Evolutionary conservation across 2,113 vertebrate species (phyloP).

Genomic region (Hassar affinis): DNA sequence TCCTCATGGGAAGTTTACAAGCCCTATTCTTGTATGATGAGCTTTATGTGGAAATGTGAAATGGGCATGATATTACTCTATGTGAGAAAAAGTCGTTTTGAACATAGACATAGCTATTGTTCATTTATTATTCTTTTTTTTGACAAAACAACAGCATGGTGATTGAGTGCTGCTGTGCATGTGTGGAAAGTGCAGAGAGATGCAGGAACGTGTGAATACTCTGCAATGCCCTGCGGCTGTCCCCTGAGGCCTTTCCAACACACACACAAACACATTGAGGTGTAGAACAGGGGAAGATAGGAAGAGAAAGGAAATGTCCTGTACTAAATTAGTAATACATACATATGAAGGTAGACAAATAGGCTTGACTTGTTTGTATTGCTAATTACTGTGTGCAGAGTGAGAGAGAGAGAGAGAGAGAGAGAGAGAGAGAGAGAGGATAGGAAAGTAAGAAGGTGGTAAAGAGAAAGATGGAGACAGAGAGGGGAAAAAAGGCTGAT

Average conservation of each 20-base stretch:
- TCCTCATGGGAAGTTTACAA: neutral
- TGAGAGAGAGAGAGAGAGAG: neutral
- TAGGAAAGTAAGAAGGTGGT: neutral
- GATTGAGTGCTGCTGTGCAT: neutral
- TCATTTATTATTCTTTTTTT: neutral
- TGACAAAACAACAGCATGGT: neutral
- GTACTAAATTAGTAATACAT: neutral
- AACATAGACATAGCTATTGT: neutral
- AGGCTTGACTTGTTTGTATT: neutral
- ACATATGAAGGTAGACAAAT: conserved; percentile 1
- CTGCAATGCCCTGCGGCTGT: conserved; percentile 1
- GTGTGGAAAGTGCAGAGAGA: conserved; percentile 29
- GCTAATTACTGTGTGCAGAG: neutral
- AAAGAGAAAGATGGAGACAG: neutral
- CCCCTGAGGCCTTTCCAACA: neutral
- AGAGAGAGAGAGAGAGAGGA: neutral
- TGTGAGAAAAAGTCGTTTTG: neutral
- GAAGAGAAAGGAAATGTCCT: too few species aligned
- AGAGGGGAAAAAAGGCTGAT: neutral
- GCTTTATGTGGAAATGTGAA: neutral
- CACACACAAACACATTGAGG: neutral
- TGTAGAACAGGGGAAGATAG: too few species aligned
- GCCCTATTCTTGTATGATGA: neutral
- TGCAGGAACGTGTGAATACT: conserved; percentile 1
- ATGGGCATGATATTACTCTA: neutral